Conservation (phyloP, 2,797 vertebrate genomes). For the Vespertilio murinus region DNA sequence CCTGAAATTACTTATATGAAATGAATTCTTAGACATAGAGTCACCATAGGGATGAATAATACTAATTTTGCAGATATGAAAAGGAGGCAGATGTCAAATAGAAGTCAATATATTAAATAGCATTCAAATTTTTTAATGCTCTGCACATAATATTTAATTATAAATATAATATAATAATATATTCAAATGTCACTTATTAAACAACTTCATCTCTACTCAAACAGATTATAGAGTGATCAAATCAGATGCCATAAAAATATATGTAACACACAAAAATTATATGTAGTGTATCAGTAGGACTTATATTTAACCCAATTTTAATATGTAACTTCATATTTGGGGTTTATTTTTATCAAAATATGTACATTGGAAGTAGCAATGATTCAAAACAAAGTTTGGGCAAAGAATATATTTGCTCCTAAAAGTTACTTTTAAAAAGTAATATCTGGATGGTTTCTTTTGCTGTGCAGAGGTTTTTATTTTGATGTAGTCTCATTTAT, state of each 20-base stretch:
- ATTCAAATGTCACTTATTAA: conserved; percentile 43
- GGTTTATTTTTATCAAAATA: conserved; percentile 15
- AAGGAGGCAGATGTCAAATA: conserved; percentile 9
- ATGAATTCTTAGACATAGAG: neutral
- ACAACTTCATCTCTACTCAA: conserved; percentile 35
- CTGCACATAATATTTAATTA: conserved; percentile 29
- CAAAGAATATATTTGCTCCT: neutral
- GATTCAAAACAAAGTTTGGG: conserved; percentile 4
- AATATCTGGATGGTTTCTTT: neutral
- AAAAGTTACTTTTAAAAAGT: conserved; percentile 38
- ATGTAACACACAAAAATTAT: neutral
- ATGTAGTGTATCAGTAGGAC: neutral
- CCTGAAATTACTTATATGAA: conserved; percentile 32
- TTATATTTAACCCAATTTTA: conserved; percentile 14
- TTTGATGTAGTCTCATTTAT: no score
- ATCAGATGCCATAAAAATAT: neutral
- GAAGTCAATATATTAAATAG: neutral
- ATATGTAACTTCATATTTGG: neutral
- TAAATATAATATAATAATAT: conserved; percentile 34
- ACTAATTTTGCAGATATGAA: conserved; percentile 28
- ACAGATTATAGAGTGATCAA: neutral
- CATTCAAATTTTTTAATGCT: conserved; percentile 8
- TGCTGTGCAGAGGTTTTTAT: no score
- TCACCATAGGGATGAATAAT: conserved; percentile 11
- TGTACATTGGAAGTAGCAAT: neutral